These are phyloP conservation scores for Erythrolamprus reginae DNA, from an alignment of 2,113 vertebrate genomes.

Conservation along the genomic window DNA sequence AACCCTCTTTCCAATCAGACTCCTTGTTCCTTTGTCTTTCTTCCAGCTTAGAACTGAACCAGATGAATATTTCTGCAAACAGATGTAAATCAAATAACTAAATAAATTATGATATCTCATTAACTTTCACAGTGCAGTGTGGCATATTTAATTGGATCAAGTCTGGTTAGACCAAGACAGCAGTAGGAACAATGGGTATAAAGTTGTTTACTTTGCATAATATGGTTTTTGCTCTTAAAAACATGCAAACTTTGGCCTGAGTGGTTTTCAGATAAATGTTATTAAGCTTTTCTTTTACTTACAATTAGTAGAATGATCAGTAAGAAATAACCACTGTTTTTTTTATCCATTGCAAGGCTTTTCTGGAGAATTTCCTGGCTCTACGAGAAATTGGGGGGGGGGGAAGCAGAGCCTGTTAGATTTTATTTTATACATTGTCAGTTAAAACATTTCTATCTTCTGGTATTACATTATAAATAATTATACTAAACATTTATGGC, in stretches of 20 bases:
- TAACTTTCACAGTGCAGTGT: neutral
- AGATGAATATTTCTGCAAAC: no score
- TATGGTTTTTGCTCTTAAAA: neutral
- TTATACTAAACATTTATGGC: neutral
- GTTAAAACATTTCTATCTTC: neutral
- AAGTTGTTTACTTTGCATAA: neutral
- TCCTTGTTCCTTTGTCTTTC: no score
- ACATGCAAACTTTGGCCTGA: neutral
- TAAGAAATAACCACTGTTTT: slow-evolving; percentile 50
- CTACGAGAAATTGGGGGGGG: slow-evolving; percentile 44
- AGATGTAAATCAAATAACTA: neutral
- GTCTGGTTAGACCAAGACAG: neutral
- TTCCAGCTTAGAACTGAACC: no score
- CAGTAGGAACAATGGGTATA: neutral
- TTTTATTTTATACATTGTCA: neutral
- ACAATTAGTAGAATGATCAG: slow-evolving; percentile 61
- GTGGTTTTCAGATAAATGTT: neutral
- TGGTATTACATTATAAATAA: neutral
- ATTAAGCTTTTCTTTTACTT: slow-evolving; percentile 41
- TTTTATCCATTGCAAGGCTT: slow-evolving; percentile 54
- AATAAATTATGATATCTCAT: neutral
- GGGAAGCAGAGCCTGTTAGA: slow-evolving; percentile 34
- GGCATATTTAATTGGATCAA: neutral
- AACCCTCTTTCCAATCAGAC: no score
- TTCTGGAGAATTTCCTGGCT: slow-evolving; percentile 34